Evolutionary conservation across 2,888 invertebrate genomes (phyloP), one percentile per base, ranked within the genome.

Genomic region (Prosapia bicincta): DNA sequence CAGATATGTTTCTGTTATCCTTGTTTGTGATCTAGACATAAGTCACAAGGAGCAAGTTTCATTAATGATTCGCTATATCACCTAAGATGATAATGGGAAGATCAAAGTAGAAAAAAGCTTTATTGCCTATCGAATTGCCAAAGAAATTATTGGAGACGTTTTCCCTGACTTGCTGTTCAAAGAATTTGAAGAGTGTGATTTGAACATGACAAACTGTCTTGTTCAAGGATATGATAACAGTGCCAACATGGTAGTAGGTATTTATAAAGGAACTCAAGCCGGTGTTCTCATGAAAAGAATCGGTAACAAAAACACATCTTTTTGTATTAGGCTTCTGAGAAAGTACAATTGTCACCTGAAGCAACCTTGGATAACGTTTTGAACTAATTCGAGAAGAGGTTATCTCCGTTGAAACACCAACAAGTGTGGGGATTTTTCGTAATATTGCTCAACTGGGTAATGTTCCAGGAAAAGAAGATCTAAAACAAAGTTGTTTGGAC

Each of bases 91-190:
- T 66, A 73, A 72, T 26, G 65, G 66, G 5, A 20, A 66, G 30
- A 30, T 30, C 30, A 32, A 23, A 25, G 69, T 77, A 30, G 26
- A 10, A 74, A 66, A 74, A 77, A 88, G 87, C 87, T 88, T 84
- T 81, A 81, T 79, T 69, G 78, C 73, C 15, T 71, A 71, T 77
- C 32, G 66, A 25, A 28, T 74, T 25, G 75, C 69, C 54, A n/a
- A 54, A 69, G 69, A 79, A 26, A 71, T 77, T 23, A 72, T 77
- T 28, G 77, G 77, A 54, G 77, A 79, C 72, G 79, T 66, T 54
- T 76, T 78, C 43, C 28, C 78, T 71, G 43, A 76, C 43, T 38
- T 77, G 20, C 65, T 77, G 28, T 66, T 25, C 68, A 68, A 74
- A 38, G 69, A 69, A 69, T 38, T 74, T 23, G 20, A 69, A 7